These are phyloP conservation scores for Phengaris alcon DNA, from an alignment of 2,888 invertebrate species.

Conservation along the genomic window DNA sequence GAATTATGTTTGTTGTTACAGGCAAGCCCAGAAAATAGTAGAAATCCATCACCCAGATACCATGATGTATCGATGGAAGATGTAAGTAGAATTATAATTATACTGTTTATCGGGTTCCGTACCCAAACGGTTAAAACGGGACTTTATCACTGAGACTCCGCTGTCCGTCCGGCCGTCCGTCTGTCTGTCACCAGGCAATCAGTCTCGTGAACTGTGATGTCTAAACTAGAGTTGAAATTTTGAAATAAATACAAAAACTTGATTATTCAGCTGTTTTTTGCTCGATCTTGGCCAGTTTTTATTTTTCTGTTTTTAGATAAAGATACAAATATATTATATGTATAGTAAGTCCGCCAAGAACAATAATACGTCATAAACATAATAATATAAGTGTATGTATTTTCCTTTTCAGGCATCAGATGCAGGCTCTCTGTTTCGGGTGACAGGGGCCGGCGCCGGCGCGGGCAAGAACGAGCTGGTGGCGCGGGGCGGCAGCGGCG, in stretches of 20 bases:
- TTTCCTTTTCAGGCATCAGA: conserved; percentile 62
- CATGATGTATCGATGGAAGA: conserved; percentile 75
- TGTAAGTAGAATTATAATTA: conserved; percentile 51
- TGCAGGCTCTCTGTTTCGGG: conserved; percentile 69
- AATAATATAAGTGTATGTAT: neutral
- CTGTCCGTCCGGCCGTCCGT: no score
- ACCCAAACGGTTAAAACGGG: no score
- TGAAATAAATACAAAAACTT: no score
- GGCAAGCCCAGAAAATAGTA: conserved; percentile 76
- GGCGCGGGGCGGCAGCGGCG: conserved; percentile 83
- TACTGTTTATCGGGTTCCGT: no score
- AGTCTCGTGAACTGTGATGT: no score
- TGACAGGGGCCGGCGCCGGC: conserved; percentile 84
- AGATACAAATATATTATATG: no score
- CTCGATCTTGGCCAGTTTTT: no score
- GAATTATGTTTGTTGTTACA: conserved; percentile 51
- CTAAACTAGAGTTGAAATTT: no score
- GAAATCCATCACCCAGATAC: conserved; percentile 73
- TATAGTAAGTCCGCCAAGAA: neutral
- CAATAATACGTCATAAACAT: neutral
- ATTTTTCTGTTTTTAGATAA: no score
- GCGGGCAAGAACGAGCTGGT: conserved; percentile 81
- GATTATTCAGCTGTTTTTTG: no score
- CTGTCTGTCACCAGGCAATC: no score
- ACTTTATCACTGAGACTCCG: no score